Percentiles rank a stretch among this genome's conserved stretches.
Conservation (phyloP, 2,113 vertebrate genomes). For the Climacteris rufus region DNA sequence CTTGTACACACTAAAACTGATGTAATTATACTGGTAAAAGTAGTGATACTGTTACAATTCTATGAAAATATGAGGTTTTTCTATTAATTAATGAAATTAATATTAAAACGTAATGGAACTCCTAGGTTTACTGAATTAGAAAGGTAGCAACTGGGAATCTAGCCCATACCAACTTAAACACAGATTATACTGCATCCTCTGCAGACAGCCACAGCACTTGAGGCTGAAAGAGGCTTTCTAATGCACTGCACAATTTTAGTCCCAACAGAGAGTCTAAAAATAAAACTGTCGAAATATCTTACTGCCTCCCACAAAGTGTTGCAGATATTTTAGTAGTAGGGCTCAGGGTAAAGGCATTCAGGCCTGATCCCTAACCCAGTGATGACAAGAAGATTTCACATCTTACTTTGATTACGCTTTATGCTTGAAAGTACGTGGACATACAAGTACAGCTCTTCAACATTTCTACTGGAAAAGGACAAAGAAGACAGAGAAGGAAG, state of each 20-base stretch:
- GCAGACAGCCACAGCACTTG: neutral
- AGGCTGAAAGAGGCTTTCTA: neutral
- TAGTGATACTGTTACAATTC: neutral
- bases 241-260: neutral
- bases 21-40: neutral
- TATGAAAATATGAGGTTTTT: neutral
- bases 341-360: neutral
- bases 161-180: neutral
- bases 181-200: neutral
- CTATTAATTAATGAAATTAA: neutral
- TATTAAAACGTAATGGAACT: neutral
- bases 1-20: neutral
- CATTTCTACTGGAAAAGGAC: neutral
- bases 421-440: neutral
- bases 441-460: neutral
- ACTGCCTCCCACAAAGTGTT: neutral
- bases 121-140: neutral
- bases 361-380: neutral
- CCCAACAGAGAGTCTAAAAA: conserved; percentile 19
- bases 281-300: neutral
- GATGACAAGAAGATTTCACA: neutral
- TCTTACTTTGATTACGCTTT: neutral
- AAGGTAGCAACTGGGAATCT: neutral
- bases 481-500: neutral
- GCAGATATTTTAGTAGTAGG: neutral